phyloP scores from a whole-genome alignment of 2,888 invertebrate genomes.

The Cheilosia pagana region DNA sequence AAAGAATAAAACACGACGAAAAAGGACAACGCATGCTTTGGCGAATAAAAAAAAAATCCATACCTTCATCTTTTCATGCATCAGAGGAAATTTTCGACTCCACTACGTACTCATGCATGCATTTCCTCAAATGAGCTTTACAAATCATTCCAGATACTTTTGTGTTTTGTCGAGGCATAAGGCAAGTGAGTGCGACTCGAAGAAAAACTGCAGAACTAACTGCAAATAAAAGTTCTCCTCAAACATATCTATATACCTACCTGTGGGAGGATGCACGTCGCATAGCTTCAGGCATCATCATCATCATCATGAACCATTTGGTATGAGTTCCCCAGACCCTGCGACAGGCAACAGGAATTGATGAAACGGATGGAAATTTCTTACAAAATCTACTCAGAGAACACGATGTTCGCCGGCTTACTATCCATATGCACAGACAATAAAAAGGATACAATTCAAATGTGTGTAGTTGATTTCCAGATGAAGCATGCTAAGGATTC shows the following conservation, averaged over 20 bases:
- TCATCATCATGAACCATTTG: constrained; percentile 24
- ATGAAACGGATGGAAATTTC: constrained; percentile 68
- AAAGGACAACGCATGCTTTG: constrained; percentile 16
- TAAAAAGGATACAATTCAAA: constrained; percentile 19
- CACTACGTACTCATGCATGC: constrained; percentile 68
- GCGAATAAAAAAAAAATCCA: constrained; percentile 15
- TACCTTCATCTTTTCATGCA: constrained; percentile 65
- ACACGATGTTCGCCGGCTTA: constrained; percentile 30
- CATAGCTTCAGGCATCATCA: constrained; percentile 58
- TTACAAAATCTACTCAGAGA: constrained; percentile 49
- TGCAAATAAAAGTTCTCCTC: constrained; percentile 46
- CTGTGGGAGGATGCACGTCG: constrained; percentile 49
- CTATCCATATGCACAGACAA: neutral
- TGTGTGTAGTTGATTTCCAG: constrained; percentile 44
- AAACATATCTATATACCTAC: constrained; percentile 32
- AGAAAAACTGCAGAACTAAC: constrained; percentile 27
- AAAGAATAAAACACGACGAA: constrained; percentile 2
- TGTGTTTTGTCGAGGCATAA: constrained; percentile 53
- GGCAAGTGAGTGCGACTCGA: constrained; percentile 5
- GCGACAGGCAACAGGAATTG: constrained; percentile 55
- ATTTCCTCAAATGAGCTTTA: constrained; percentile 81
- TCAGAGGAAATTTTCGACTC: constrained; percentile 53
- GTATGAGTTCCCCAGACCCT: constrained; percentile 5
- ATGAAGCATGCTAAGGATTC: constrained; percentile 55
- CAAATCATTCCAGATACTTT: constrained; percentile 72